Evolutionary conservation across 2,888 invertebrate genomes (phyloP).

Genomic region (Spodoptera exigua): DNA sequence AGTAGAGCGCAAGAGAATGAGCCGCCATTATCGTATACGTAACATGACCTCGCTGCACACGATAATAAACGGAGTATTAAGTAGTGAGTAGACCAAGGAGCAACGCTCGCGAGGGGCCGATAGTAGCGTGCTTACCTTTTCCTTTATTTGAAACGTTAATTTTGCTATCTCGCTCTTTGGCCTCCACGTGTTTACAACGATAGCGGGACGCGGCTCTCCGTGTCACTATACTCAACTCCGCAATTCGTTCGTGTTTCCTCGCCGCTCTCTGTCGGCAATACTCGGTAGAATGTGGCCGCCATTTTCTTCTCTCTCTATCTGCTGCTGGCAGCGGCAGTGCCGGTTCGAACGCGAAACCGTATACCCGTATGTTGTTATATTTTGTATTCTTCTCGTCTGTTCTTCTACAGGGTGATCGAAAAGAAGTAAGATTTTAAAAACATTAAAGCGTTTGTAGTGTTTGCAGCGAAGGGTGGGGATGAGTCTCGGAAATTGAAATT

Average conservation of each 20-base stretch:
- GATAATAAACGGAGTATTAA: constrained; percentile 64
- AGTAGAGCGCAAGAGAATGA: constrained; percentile 85
- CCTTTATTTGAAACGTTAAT: constrained; percentile 33
- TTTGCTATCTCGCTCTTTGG: constrained; percentile 60
- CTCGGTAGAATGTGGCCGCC: constrained; percentile 70
- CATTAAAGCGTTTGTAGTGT: too few relatives aligned
- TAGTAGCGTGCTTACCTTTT: constrained; percentile 54
- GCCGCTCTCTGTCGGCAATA: constrained; percentile 66
- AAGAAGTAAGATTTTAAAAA: too few relatives aligned
- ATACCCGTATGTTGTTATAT: constrained; percentile 68
- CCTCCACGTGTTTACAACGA: constrained; percentile 38
- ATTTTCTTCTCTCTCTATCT: constrained; percentile 88
- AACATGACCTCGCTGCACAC: constrained; percentile 72
- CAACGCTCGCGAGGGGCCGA: constrained; percentile 29
- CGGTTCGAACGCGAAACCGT: constrained; percentile 70
- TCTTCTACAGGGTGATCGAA: constrained; percentile 63
- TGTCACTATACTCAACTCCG: constrained; percentile 60
- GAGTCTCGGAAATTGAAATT: too few relatives aligned
- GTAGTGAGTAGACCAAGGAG: constrained; percentile 66
- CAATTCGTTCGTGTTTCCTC: constrained; percentile 68
- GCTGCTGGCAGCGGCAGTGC: constrained; percentile 72
- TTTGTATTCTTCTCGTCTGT: constrained; percentile 76
- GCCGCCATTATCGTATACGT: constrained; percentile 61
- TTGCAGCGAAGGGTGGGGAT: too few relatives aligned
- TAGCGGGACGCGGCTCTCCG: constrained; percentile 58